These are phyloP conservation scores for Varanus salvator DNA, from an alignment of 2,113 vertebrate genomes.

Conservation along the genomic window DNA sequence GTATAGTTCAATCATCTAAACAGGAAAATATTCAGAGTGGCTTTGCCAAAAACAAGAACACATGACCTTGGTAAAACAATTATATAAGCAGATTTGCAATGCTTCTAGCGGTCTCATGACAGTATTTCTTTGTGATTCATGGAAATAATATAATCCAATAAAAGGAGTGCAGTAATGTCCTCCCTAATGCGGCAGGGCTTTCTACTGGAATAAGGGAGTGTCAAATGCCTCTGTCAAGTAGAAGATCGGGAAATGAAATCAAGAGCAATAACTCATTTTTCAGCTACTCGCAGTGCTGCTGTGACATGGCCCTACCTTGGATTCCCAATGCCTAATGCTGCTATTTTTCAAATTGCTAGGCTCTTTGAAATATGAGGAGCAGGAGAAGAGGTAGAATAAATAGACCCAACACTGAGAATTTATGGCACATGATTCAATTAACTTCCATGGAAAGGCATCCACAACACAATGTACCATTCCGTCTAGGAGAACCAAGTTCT, in stretches of 20 bases:
- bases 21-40: not conserved
- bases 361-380: not conserved
- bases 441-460: not conserved
- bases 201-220: not conserved
- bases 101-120: not conserved
- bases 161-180: not conserved
- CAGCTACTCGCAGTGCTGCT: not conserved
- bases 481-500: not conserved
- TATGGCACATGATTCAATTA: conserved; percentile 1
- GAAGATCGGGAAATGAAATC: not conserved
- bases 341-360: not conserved
- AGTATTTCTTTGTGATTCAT: not conserved
- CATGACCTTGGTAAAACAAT: not conserved
- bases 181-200: not conserved
- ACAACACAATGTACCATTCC: not conserved
- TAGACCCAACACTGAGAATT: not conserved
- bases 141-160: not conserved
- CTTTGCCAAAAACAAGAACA: not conserved
- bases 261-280: not conserved
- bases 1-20: not conserved
- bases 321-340: not conserved
- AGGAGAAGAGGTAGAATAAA: not conserved
- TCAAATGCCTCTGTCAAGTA: not conserved
- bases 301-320: not conserved
- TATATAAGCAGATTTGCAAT: not conserved